Conservation (phyloP, 1,140 invertebrate species). For the Sycobia sp. region DNA sequence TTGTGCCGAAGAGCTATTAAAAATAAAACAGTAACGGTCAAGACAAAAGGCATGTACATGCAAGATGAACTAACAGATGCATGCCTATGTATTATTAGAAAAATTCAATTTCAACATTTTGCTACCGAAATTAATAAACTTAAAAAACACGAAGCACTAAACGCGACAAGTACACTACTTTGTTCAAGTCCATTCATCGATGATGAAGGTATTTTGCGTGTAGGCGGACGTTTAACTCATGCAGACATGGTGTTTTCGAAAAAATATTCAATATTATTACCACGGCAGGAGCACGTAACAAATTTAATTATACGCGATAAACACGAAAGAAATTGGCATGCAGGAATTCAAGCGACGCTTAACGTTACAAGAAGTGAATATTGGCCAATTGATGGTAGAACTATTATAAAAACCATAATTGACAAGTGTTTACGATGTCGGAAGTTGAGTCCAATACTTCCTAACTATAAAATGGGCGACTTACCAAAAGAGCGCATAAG, state of each 20-base stretch:
- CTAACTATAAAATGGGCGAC: constrained; percentile 10
- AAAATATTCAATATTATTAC: constrained; percentile 42
- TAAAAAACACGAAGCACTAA: background rate
- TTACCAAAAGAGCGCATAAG: constrained; percentile 6
- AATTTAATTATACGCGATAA: constrained; percentile 34
- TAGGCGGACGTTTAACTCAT: background rate
- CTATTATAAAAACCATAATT: no score
- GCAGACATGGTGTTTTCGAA: background rate
- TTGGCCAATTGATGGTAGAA: constrained; percentile 32
- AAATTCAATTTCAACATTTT: background rate
- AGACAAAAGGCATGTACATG: background rate
- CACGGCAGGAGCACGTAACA: constrained; percentile 31
- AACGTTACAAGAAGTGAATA: constrained; percentile 20
- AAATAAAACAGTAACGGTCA: background rate
- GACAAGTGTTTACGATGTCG: constrained; percentile 3
- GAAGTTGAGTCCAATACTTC: background rate
- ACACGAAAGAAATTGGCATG: constrained; percentile 46
- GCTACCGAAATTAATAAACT: background rate
- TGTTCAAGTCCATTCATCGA: background rate
- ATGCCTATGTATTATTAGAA: background rate
- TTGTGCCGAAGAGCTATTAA: background rate
- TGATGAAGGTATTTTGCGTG: background rate
- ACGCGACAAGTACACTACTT: background rate
- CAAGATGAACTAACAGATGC: no score
- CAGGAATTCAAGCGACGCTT: constrained; percentile 38